These are phyloP conservation scores for Melolontha melolontha DNA, from an alignment of 2,888 invertebrate genomes.

Conservation along the genomic window DNA sequence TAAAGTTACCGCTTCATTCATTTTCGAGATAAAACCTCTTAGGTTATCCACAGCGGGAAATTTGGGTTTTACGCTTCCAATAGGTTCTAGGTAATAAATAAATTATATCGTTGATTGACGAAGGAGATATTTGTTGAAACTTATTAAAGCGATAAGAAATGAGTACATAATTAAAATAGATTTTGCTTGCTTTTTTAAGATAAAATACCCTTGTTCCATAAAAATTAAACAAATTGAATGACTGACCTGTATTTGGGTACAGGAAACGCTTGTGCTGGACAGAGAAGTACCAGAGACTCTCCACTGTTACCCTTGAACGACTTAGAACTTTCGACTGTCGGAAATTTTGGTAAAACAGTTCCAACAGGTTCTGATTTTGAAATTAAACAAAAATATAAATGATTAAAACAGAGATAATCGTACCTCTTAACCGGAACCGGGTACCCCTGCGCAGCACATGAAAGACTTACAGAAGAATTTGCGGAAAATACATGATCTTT, in stretches of 20 bases:
- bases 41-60: slow-evolving; percentile 61
- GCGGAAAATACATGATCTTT: slow-evolving; percentile 69
- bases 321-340: slow-evolving; percentile 66
- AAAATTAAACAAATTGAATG: slow-evolving; percentile 7
- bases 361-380: slow-evolving; percentile 67
- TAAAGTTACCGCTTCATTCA: slow-evolving; percentile 65
- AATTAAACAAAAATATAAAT: slow-evolving; percentile 8
- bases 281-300: slow-evolving; percentile 63
- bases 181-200: background rate
- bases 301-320: slow-evolving; percentile 42
- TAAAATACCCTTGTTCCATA: slow-evolving; percentile 44
- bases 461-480: slow-evolving; percentile 68
- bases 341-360: slow-evolving; percentile 70
- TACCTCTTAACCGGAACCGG: slow-evolving; percentile 73
- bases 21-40: slow-evolving; percentile 56
- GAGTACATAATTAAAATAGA: slow-evolving; percentile 31
- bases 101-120: no score
- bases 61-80: slow-evolving; percentile 67
- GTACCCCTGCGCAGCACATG: slow-evolving; percentile 77
- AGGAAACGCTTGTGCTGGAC: slow-evolving; percentile 70
- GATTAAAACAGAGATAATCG: background rate
- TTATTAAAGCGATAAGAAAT: background rate
- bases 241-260: slow-evolving; percentile 65
- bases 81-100: slow-evolving; percentile 61
- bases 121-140: background rate